Conservation (phyloP, 1,140 invertebrate species). For the Pollicipes pollicipes region DNA sequence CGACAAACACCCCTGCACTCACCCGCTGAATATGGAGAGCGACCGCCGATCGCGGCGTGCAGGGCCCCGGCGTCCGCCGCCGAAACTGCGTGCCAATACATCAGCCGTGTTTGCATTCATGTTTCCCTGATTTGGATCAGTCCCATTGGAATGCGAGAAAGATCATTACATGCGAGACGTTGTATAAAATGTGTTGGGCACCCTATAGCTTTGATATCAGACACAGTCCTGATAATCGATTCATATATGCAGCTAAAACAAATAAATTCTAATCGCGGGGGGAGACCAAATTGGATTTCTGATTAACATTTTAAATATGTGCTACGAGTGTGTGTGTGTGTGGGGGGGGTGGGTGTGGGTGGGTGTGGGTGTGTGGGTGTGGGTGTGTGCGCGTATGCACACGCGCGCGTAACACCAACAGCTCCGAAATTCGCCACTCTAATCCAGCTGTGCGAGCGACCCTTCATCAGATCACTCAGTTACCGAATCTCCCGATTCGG, state of each 20-base stretch:
- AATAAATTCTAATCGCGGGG: not conserved
- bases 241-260: not conserved
- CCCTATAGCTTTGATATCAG: not conserved
- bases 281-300: not conserved
- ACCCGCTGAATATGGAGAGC: not conserved
- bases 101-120: not conserved
- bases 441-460: not conserved
- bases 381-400: too few relatives aligned
- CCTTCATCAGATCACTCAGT: not conserved
- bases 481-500: too few relatives aligned
- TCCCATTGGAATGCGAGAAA: conserved; percentile 1
- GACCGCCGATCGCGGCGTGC: not conserved
- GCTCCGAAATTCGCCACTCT: not conserved
- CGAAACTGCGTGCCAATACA: not conserved
- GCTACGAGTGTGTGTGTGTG: not conserved
- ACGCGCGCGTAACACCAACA: too few relatives aligned
- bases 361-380: too few relatives aligned
- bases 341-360: too few relatives aligned
- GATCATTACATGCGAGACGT: not conserved
- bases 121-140: not conserved
- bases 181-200: not conserved
- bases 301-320: conserved; percentile 1
- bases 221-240: not conserved
- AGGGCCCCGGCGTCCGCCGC: too few relatives aligned
- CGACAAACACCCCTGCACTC: not conserved